These are phyloP conservation scores for Salvelinus fontinalis DNA, from an alignment of 2,113 vertebrate genomes.

Conservation along the genomic window DNA sequence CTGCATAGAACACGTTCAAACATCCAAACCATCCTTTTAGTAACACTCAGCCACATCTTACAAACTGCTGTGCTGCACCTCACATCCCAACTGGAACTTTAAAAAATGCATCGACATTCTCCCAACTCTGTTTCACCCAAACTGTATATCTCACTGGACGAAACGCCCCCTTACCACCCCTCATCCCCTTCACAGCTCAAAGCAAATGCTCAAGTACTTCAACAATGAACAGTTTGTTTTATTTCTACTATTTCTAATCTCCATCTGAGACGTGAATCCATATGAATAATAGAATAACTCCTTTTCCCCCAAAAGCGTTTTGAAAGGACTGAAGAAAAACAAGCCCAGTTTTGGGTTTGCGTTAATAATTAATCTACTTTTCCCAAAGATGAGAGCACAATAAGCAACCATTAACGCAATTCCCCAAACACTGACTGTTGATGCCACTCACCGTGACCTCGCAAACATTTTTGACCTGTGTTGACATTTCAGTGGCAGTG, in stretches of 20 bases:
- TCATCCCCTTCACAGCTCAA: neutral
- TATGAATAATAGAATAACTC: constrained; percentile 20
- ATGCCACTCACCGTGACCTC: neutral
- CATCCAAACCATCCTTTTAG: constrained; percentile 26
- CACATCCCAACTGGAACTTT: constrained; percentile 25
- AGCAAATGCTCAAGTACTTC: neutral
- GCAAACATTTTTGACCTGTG: neutral
- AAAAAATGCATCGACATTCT: constrained; percentile 41
- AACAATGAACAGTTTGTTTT: neutral
- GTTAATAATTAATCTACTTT: constrained; percentile 35
- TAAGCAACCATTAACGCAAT: neutral
- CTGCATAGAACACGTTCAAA: constrained; percentile 61
- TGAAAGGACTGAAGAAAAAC: neutral
- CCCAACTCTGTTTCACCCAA: constrained; percentile 11
- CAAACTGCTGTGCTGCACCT: constrained; percentile 10
- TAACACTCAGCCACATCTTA: neutral
- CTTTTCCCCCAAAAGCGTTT: no score
- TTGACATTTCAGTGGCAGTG: no score
- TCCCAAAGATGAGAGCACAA: neutral
- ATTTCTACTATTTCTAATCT: constrained; percentile 2
- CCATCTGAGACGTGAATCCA: constrained; percentile 12
- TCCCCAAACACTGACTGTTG: neutral
- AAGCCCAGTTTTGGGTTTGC: constrained; percentile 7
- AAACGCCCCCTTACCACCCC: no score
- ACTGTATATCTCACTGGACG: neutral